Evolutionary conservation across 1,140 invertebrate genomes (phyloP).

Genomic region (Homarus americanus): DNA sequence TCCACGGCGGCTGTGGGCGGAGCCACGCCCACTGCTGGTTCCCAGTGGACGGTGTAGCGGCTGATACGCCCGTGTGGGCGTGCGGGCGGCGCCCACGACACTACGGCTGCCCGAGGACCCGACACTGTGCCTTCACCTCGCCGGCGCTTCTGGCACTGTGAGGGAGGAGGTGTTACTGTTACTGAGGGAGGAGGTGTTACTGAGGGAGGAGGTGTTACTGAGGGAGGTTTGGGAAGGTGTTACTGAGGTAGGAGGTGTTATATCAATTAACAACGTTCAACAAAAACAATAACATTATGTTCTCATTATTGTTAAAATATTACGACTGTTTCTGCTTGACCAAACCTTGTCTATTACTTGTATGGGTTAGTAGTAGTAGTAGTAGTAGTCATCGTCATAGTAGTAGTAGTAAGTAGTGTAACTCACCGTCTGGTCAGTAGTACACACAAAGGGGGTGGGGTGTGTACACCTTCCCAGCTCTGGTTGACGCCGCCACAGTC

Average conservation of each 20-base stretch:
- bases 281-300: too few relatives aligned
- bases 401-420: too few relatives aligned
- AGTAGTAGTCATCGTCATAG: background rate
- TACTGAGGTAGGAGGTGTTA: background rate
- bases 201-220: too few relatives aligned
- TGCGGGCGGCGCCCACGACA: slow-evolving; percentile 79
- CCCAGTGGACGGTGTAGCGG: slow-evolving; percentile 78
- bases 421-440: slow-evolving; percentile 94
- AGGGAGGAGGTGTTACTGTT: background rate
- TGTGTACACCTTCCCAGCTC: slow-evolving; percentile 96
- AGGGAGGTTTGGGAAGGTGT: background rate
- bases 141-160: slow-evolving; percentile 80
- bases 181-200: too few relatives aligned
- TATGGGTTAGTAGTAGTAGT: too few relatives aligned
- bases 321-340: background rate
- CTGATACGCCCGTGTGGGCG: slow-evolving; percentile 79
- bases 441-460: slow-evolving; percentile 91
- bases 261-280: background rate
- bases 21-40: background rate
- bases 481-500: slow-evolving; percentile 95
- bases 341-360: too few relatives aligned
- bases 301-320: background rate
- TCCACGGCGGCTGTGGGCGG: slow-evolving; percentile 10
- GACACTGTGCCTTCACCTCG: slow-evolving; percentile 79
- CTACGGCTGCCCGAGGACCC: slow-evolving; percentile 78